Conservation (phyloP, 2,888 invertebrate genomes). For the Orthonychiurus folsomi region DNA sequence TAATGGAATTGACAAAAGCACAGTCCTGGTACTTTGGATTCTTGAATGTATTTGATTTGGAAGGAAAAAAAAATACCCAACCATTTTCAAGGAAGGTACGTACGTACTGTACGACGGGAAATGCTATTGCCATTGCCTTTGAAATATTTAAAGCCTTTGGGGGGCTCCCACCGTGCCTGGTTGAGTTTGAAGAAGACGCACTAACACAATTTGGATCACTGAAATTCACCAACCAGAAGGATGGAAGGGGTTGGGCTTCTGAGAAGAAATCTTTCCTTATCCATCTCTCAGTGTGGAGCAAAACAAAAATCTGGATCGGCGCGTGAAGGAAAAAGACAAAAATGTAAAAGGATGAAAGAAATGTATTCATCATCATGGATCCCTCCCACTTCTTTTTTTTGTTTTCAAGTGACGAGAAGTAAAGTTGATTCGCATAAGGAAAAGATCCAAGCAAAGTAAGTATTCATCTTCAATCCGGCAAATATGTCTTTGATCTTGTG, state of each 20-base stretch:
- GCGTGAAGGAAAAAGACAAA: conserved; percentile 10
- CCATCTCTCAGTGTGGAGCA: too few species aligned
- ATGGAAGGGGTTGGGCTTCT: neutral
- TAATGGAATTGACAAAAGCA: too few species aligned
- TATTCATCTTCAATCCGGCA: conserved; percentile 35
- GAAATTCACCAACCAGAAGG: neutral
- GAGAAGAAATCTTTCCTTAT: too few species aligned
- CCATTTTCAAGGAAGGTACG: too few species aligned
- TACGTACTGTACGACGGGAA: neutral
- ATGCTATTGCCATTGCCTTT: neutral
- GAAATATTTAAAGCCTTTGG: neutral
- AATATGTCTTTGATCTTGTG: conserved; percentile 37
- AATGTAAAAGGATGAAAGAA: neutral
- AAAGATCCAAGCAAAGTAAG: conserved; percentile 23
- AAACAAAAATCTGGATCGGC: too few species aligned
- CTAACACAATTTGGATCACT: neutral
- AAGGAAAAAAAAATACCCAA: too few species aligned
- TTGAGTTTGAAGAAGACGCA: neutral
- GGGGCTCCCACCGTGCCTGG: too few species aligned
- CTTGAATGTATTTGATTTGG: too few species aligned
- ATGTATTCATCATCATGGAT: conserved; percentile 20
- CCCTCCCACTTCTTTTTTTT: conserved; percentile 39
- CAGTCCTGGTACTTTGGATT: neutral
- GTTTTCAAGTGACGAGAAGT: conserved; percentile 39
- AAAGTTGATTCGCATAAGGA: conserved; percentile 29